Percentiles rank a stretch among this genome's conserved stretches.
Evolutionary conservation across 2,797 vertebrate species (phyloP).

Genomic region (Rousettus madagascariensis): DNA sequence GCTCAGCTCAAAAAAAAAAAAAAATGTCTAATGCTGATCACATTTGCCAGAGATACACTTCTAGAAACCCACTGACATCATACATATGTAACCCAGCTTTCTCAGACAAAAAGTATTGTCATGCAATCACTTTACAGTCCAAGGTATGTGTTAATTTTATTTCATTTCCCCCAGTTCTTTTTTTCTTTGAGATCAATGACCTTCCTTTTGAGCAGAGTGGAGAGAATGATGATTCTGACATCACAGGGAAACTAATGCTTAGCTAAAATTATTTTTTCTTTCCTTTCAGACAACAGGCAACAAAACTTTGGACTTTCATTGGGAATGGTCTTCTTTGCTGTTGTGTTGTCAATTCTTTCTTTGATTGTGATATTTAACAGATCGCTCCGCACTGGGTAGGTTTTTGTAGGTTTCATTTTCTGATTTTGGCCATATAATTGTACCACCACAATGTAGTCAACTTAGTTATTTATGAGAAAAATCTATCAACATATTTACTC

Average conservation of each 20-base stretch:
- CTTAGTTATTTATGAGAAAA: background rate
- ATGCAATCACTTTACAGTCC: background rate
- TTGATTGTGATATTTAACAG: slow-evolving; percentile 79
- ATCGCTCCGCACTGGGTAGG: slow-evolving; percentile 83
- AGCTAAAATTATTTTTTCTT: slow-evolving; percentile 36
- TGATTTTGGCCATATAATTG: background rate
- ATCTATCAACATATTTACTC: background rate
- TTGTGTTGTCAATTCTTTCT: background rate
- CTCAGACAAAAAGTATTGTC: background rate
- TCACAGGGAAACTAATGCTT: background rate
- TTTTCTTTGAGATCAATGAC: background rate
- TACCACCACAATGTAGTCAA: background rate
- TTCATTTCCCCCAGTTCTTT: background rate
- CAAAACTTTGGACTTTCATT: slow-evolving; percentile 63
- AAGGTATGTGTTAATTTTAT: background rate
- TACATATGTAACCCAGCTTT: background rate
- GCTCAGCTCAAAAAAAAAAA: background rate
- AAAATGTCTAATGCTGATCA: background rate
- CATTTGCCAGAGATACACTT: slow-evolving; percentile 41
- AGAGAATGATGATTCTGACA: background rate
- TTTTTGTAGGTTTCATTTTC: background rate
- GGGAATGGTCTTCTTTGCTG: slow-evolving; percentile 70
- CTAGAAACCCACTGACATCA: slow-evolving; percentile 42
- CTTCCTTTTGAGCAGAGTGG: background rate
- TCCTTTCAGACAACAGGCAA: slow-evolving; percentile 66